A percentile compares a stretch with the other conserved stretches of the same genome.
phyloP scores from a whole-genome alignment of 2,797 vertebrate genomes.

The Silurus aristotelis region DNA sequence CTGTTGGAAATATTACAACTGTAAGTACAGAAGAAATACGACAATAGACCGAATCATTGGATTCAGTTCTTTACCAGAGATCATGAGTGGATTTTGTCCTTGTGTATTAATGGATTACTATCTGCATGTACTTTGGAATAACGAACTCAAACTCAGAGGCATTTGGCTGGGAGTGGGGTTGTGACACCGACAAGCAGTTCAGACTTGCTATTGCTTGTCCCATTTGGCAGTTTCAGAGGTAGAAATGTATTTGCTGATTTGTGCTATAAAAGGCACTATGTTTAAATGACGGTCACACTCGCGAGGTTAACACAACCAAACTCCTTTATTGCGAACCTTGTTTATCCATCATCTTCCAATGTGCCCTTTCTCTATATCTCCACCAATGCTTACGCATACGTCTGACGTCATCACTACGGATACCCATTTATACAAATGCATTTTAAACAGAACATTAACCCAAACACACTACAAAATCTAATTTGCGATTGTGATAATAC shows the following conservation, averaged over 20 bases:
- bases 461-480: background rate
- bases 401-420: too few species aligned
- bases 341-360: too few species aligned
- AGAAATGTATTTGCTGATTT: background rate
- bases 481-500: background rate
- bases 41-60: background rate
- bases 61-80: background rate
- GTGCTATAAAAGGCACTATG: background rate
- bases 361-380: too few species aligned
- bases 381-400: too few species aligned
- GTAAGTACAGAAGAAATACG: too few species aligned
- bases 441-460: too few species aligned
- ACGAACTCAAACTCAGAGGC: background rate
- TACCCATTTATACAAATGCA: too few species aligned
- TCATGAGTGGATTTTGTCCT: background rate
- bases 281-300: too few species aligned
- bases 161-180: background rate
- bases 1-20: background rate
- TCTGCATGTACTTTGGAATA: constrained; percentile 6
- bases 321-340: too few species aligned
- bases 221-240: background rate
- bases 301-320: too few species aligned
- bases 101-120: background rate
- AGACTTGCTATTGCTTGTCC: background rate
- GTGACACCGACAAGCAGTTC: background rate